A percentile compares a stretch with the other conserved stretches of the same genome.
Evolutionary conservation across 2,888 invertebrate genomes (phyloP).

Genomic region (Melipona bicolor): DNA sequence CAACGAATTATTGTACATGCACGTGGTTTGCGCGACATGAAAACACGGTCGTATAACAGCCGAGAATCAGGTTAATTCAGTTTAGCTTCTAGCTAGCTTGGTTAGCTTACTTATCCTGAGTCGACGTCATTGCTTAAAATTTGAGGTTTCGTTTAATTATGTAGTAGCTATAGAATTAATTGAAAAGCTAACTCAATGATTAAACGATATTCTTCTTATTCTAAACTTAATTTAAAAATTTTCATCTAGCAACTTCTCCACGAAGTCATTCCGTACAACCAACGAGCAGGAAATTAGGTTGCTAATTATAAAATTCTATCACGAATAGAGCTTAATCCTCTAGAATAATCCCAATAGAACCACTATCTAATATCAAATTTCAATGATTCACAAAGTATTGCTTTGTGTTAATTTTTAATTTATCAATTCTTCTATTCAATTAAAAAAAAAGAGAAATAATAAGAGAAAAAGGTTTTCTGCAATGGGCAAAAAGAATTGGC

Average conservation of each 20-base stretch:
- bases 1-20: constrained; percentile 37
- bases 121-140: constrained; percentile 39
- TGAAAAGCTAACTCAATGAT: too few species aligned
- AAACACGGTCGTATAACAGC: constrained; percentile 36
- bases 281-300: constrained; percentile 61
- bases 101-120: constrained; percentile 32
- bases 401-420: background rate
- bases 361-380: constrained; percentile 18
- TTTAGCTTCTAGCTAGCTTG: constrained; percentile 26
- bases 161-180: too few species aligned
- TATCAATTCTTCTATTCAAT: too few species aligned
- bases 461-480: too few species aligned
- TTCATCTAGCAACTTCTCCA: constrained; percentile 2
- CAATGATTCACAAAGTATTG: background rate
- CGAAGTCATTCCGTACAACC: constrained; percentile 27
- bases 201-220: background rate
- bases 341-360: constrained; percentile 26
- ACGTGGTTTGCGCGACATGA: constrained; percentile 19
- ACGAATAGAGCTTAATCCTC: background rate
- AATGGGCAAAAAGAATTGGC: too few species aligned
- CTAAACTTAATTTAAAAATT: background rate
- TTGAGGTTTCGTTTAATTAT: too few species aligned
- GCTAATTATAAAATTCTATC: constrained; percentile 34
- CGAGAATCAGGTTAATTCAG: constrained; percentile 49
- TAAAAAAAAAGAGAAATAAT: too few species aligned